A percentile compares a stretch with the other conserved stretches of the same genome.
phyloP scores from a whole-genome alignment of 2,113 vertebrate genomes.

The Melanerpes aurifrons region DNA sequence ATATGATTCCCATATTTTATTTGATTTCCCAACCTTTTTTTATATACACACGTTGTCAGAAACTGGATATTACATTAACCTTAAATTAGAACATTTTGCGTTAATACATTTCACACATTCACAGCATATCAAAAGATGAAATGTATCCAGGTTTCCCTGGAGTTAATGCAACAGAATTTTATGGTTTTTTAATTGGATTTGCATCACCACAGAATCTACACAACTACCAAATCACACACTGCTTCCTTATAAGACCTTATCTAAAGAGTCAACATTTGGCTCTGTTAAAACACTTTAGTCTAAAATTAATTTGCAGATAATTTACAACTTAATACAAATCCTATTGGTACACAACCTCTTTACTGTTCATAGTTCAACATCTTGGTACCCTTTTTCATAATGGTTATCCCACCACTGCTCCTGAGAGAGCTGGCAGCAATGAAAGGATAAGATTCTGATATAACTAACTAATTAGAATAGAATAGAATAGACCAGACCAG shows the following conservation, averaged over 20 bases:
- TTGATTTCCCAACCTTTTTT: not conserved
- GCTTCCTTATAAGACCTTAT: not conserved
- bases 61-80: not conserved
- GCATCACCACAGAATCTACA: not conserved
- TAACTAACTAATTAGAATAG: not conserved
- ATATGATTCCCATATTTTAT: not conserved
- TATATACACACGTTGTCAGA: not conserved
- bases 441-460: not conserved
- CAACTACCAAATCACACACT: not conserved
- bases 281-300: not conserved
- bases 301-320: not conserved
- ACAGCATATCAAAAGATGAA: not conserved
- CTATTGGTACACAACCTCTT: not conserved
- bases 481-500: too few species aligned
- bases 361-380: not conserved
- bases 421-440: not conserved
- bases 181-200: not conserved
- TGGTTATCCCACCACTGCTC: not conserved
- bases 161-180: not conserved
- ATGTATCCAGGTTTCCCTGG: fast-evolving
- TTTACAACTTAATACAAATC: not conserved
- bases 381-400: not conserved
- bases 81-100: not conserved
- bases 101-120: not conserved
- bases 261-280: not conserved